Percentiles rank a stretch among this genome's conserved stretches.
Conservation (phyloP, 2,888 invertebrate genomes). For the Hyposoter dolosus region DNA sequence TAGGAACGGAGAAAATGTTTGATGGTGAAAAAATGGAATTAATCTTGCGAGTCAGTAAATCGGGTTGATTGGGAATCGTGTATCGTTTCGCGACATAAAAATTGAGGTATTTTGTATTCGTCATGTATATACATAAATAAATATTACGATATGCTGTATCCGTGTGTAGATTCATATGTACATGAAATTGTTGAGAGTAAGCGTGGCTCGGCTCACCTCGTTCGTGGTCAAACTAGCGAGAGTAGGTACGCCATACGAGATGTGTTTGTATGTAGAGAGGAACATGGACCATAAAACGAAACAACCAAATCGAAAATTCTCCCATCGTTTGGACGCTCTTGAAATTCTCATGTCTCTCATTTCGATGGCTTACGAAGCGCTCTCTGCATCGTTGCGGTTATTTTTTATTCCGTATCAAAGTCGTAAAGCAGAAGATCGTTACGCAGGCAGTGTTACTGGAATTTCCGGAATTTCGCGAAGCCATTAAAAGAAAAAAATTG, state of each 20-base stretch:
- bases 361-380: neutral
- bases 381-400: neutral
- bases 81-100: slow-evolving; percentile 65
- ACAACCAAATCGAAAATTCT: slow-evolving; percentile 57
- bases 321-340: slow-evolving; percentile 34
- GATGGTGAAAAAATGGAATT: slow-evolving; percentile 59
- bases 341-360: slow-evolving; percentile 15
- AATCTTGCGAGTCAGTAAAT: slow-evolving; percentile 72
- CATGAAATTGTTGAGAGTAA: neutral
- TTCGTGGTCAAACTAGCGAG: slow-evolving; percentile 20
- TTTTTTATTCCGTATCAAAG: neutral
- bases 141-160: neutral
- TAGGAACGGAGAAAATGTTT: neutral
- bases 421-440: slow-evolving; percentile 1
- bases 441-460: neutral
- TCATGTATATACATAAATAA: slow-evolving; percentile 22
- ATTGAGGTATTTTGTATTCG: slow-evolving; percentile 64
- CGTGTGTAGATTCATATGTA: neutral
- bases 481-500: neutral
- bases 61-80: slow-evolving; percentile 60
- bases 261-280: neutral
- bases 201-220: slow-evolving; percentile 10
- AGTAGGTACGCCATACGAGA: neutral
- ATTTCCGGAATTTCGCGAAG: neutral
- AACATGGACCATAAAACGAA: slow-evolving; percentile 49